Percentiles rank a stretch among this genome's conserved stretches.
These are phyloP conservation scores for Oeneis ivallda DNA, from an alignment of 2,888 invertebrate genomes.

Conservation along the genomic window DNA sequence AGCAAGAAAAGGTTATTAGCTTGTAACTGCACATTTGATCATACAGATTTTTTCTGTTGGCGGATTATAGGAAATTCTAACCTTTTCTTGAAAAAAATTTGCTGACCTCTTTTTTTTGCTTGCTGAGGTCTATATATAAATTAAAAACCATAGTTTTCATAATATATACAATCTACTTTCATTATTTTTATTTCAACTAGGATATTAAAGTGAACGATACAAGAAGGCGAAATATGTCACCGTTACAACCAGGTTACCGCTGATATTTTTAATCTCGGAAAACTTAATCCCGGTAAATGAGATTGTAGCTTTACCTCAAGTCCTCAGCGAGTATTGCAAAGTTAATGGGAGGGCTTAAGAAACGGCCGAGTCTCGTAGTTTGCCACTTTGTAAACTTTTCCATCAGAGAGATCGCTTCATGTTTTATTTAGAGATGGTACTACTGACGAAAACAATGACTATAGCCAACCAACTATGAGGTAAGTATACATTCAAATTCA, in stretches of 20 bases:
- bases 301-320: constrained; percentile 31
- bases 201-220: constrained; percentile 5
- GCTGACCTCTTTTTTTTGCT: too few species aligned
- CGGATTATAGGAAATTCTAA: too few species aligned
- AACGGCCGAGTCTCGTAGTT: constrained; percentile 23
- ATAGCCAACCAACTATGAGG: too few species aligned
- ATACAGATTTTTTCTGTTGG: too few species aligned
- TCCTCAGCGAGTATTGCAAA: constrained; percentile 26
- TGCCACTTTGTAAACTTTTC: constrained; percentile 18
- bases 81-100: too few species aligned
- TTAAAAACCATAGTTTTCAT: too few species aligned
- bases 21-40: too few species aligned
- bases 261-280: constrained; percentile 29
- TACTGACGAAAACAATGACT: neutral
- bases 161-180: neutral
- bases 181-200: neutral
- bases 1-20: too few species aligned
- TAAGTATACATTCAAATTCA: too few species aligned
- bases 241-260: too few species aligned
- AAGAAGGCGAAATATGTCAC: constrained; percentile 5
- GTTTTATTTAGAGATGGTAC: constrained; percentile 2
- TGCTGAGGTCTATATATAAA: too few species aligned
- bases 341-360: constrained; percentile 36
- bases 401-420: constrained; percentile 12
- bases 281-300: constrained; percentile 33